A percentile compares a stretch with the other conserved stretches of the same genome.
These are phyloP conservation scores for Magallana nippona DNA, from an alignment of 2,888 invertebrate genomes.

Conservation along the genomic window DNA sequence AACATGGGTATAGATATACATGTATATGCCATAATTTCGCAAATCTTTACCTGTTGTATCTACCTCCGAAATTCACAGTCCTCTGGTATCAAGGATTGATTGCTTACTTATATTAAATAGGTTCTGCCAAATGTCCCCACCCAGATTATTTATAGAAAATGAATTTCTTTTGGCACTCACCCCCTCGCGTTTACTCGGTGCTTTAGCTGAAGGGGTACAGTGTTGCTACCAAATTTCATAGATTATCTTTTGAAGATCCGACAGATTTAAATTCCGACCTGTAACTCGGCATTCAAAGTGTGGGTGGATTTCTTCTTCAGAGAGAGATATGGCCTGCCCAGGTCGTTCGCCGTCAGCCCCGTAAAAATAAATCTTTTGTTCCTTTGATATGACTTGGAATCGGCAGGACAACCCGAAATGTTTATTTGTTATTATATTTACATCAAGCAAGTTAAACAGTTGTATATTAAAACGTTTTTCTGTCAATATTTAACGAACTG, in stretches of 20 bases:
- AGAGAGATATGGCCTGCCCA: constrained; percentile 13
- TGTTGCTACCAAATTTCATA: constrained; percentile 16
- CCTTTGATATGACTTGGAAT: constrained; percentile 18
- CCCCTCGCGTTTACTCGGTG: background rate
- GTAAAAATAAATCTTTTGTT: background rate
- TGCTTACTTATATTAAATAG: background rate
- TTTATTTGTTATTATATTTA: constrained; percentile 17
- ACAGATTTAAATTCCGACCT: constrained; percentile 19
- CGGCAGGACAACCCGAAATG: background rate
- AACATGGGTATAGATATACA: too few relatives aligned
- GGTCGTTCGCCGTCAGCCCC: background rate
- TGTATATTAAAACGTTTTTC: background rate
- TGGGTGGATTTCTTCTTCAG: constrained; percentile 17
- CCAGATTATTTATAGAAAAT: constrained; percentile 27
- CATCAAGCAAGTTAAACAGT: background rate
- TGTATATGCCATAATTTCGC: too few relatives aligned
- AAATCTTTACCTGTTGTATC: background rate
- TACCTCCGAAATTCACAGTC: constrained; percentile 11
- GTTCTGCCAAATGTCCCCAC: constrained; percentile 1
- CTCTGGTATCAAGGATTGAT: background rate
- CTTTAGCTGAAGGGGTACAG: background rate
- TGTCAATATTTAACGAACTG: background rate
- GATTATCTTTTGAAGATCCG: constrained; percentile 35
- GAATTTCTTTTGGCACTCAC: constrained; percentile 4
- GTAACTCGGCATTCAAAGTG: background rate